Base-by-base conservation (phyloP, 2,113 vertebrate genomes). In the Indicator indicator region DNA sequence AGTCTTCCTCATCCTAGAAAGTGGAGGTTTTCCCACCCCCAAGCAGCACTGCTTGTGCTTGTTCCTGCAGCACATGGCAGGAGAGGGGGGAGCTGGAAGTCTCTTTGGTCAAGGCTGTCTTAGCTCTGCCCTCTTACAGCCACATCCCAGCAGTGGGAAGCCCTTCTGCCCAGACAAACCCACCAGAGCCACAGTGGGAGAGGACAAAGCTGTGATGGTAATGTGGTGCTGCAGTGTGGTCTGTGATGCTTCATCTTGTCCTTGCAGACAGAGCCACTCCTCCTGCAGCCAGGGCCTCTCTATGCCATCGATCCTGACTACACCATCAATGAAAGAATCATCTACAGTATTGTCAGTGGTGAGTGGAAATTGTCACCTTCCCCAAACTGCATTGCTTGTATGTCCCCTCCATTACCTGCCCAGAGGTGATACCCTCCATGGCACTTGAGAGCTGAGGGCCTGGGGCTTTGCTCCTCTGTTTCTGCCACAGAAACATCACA, bases 221-320 rank as follows among this genome's bases (percentile, higher is more conserved):
- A 1, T 23, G 6, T 38, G 33, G 46, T 26, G 71, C 52, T 52
- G 14, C 12, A 6, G 4, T 2, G 44, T 12, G 42, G 8, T n/a
- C 8, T 33, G 32, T 70, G 52, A 93, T 3, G 9, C 21, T 72
- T 67, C 42, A 21, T 23, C 24, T 72, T 73, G 28, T 20, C 58
- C 11, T 77, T 96, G 62, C 97, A 99, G 99, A 97, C 48, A 0
- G 97, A 96, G 1, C 97, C 98, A 0, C 72, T 99, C 44, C 55
- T 50, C 12, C 96, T 99, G 59, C 86, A 98, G 24, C 99, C 99
- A 0, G 98, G 98, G 3, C 98, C 98, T 2, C 73, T 99, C 86
- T 97, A 98, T 26, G 98, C 98, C 54, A 93, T 93, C 6, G 99
- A 99, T 62, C 98, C 98, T 63, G 99, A 99, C 97, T 97, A 94